Evolutionary conservation across 1,140 invertebrate species (phyloP), one percentile per base, ranked within the genome.

Genomic region (Frieseomelitta varia): DNA sequence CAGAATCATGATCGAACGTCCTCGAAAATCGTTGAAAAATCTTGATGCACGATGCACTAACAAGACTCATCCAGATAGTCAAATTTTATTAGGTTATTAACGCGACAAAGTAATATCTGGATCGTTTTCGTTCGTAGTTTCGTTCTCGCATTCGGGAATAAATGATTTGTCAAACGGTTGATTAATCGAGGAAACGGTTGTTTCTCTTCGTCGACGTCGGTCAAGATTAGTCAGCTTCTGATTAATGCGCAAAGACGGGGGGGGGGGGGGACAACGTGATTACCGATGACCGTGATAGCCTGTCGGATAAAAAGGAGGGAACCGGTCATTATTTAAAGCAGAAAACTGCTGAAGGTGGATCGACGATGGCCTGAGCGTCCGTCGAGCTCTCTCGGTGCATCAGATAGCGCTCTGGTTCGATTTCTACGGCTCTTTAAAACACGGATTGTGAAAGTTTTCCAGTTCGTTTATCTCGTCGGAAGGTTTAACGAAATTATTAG

Each of bases 161-260:
- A 85, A 88, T 79, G 75, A 85, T 61, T 56, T 51, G 76, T 85
- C 86, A 85, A 88, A 76, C 39, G 53, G 24, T 39, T 84, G 72
- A 83, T 84, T 84, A 78, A 88, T 83, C 74, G 75, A 24, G 83
- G 77, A 84, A 88, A 88, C 63, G 39, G 55, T 80, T 63, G 58
- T 67, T 86, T 78, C 68, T n/a, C 71, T 51, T 34, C 78, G 69
- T 21, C 17, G 75, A 65, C 67, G 72, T 61, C 79, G 72, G 61
- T 87, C 75, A 75, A 77, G 84, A 89, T 88, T 85, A 88, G 88
- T 88, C 84, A 79, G 79, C 79, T 72, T 67, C 80, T 75, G 76
- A 88, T 88, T 87, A 87, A 88, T 88, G 74, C 68, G 79, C 61
- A 51, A 68, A 84, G 72, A 87, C 68, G 76, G 53, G 63, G 76